phyloP scores from a whole-genome alignment of 2,888 invertebrate genomes.

The Amphipyra tragopoginis region DNA sequence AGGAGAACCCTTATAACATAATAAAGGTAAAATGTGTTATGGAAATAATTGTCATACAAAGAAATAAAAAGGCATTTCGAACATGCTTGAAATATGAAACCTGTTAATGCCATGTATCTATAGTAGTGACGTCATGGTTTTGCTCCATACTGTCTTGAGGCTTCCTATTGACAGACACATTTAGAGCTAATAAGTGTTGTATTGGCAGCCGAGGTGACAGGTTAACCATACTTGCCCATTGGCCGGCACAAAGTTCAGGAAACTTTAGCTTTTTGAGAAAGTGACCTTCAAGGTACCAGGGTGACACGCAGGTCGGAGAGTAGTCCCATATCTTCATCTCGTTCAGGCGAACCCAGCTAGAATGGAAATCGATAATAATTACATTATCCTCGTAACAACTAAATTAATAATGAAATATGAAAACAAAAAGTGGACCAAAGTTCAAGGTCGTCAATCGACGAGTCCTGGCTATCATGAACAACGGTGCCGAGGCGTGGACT shows the following conservation, averaged over 20 bases:
- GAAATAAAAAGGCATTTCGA: background rate
- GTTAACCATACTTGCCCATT: slow-evolving; percentile 94
- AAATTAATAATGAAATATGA: background rate
- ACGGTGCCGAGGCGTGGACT: too few species aligned
- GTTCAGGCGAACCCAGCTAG: slow-evolving; percentile 92
- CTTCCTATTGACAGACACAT: slow-evolving; percentile 86
- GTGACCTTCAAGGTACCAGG: slow-evolving; percentile 92
- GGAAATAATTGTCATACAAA: background rate
- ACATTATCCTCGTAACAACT: background rate
- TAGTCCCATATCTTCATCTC: slow-evolving; percentile 92
- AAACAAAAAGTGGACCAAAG: too few species aligned
- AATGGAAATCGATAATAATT: slow-evolving; percentile 50
- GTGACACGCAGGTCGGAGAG: slow-evolving; percentile 92
- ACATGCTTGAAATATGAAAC: slow-evolving; percentile 17
- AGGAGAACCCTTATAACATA: slow-evolving; percentile 11
- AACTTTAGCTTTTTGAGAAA: slow-evolving; percentile 92
- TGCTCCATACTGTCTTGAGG: slow-evolving; percentile 87
- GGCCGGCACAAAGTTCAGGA: slow-evolving; percentile 93
- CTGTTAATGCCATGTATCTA: slow-evolving; percentile 76
- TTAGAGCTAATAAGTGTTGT: slow-evolving; percentile 84
- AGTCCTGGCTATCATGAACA: too few species aligned
- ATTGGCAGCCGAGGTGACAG: slow-evolving; percentile 92
- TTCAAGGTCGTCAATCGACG: too few species aligned
- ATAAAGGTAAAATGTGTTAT: slow-evolving; percentile 2
- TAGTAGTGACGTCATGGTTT: slow-evolving; percentile 80